Evolutionary conservation across 2,797 vertebrate genomes (phyloP).

Genomic region (Acipenser oxyrinchus): DNA sequence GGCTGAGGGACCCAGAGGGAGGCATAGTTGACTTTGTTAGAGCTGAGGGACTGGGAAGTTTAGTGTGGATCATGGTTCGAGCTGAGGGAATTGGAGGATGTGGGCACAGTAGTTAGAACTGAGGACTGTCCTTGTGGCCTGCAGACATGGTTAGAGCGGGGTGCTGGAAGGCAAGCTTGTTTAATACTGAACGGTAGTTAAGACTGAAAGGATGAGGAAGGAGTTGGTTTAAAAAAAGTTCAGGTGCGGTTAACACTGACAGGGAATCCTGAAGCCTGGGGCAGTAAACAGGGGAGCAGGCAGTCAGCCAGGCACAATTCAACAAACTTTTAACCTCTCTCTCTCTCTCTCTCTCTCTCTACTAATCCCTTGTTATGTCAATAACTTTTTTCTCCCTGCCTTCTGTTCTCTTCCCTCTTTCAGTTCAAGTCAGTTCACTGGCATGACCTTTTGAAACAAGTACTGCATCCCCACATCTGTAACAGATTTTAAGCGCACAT

Average conservation of each 20-base stretch:
- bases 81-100: no score
- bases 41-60: no score
- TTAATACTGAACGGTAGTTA: slow-evolving; percentile 53
- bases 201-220: slow-evolving; percentile 63
- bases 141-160: no score
- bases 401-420: slow-evolving; percentile 31
- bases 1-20: no score
- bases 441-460: slow-evolving; percentile 71
- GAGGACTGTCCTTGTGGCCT: no score
- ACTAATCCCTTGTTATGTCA: slow-evolving; percentile 58
- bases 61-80: no score
- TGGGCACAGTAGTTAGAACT: no score
- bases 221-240: slow-evolving; percentile 34
- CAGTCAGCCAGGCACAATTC: slow-evolving; percentile 67
- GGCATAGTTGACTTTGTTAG: no score
- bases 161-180: slow-evolving; percentile 14
- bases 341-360: slow-evolving; percentile 32
- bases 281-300: slow-evolving; percentile 73
- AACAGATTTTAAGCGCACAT: slow-evolving; percentile 63
- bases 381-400: slow-evolving; percentile 40
- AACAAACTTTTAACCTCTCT: slow-evolving; percentile 68
- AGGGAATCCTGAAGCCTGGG: slow-evolving; percentile 60
- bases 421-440: slow-evolving; percentile 60
- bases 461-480: slow-evolving; percentile 66
- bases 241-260: slow-evolving; percentile 72